phyloP scores from a whole-genome alignment of 2,113 vertebrate genomes.

The Sorex araneus region DNA sequence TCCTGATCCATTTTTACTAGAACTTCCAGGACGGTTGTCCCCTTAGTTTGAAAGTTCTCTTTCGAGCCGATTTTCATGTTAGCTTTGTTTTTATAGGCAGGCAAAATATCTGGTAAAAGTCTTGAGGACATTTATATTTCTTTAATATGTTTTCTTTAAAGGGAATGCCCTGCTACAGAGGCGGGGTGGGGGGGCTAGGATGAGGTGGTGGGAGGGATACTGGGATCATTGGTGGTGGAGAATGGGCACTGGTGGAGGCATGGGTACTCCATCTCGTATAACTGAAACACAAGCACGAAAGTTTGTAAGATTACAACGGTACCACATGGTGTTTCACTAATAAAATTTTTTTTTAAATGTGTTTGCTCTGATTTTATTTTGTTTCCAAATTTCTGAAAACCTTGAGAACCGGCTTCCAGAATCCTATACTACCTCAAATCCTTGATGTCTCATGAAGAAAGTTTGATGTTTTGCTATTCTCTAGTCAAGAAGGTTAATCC shows the following conservation, averaged over 20 bases:
- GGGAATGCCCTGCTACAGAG: no score
- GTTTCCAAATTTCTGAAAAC: background rate
- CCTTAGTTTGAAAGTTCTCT: constrained; percentile 9
- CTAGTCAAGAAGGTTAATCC: background rate
- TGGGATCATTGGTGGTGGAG: no score
- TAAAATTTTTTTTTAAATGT: no score
- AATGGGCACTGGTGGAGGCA: no score
- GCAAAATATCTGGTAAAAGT: constrained; percentile 27
- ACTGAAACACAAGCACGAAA: no score
- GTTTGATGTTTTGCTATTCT: background rate
- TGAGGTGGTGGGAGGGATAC: no score
- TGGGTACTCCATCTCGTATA: no score
- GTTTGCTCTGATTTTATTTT: constrained; percentile 5
- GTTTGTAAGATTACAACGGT: no score
- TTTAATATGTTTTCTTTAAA: background rate
- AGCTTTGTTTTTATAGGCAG: background rate
- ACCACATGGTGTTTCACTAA: no score
- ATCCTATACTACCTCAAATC: background rate
- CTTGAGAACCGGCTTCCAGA: background rate
- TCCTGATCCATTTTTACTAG: background rate
- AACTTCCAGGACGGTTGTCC: background rate
- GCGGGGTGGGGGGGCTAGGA: no score
- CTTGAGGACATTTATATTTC: background rate
- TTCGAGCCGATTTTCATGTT: constrained; percentile 21
- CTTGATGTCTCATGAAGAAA: background rate